Percentiles rank a stretch among this genome's conserved stretches.
These are phyloP conservation scores for Embiotoca jacksoni DNA, from an alignment of 2,113 vertebrate species.

Conservation along the genomic window DNA sequence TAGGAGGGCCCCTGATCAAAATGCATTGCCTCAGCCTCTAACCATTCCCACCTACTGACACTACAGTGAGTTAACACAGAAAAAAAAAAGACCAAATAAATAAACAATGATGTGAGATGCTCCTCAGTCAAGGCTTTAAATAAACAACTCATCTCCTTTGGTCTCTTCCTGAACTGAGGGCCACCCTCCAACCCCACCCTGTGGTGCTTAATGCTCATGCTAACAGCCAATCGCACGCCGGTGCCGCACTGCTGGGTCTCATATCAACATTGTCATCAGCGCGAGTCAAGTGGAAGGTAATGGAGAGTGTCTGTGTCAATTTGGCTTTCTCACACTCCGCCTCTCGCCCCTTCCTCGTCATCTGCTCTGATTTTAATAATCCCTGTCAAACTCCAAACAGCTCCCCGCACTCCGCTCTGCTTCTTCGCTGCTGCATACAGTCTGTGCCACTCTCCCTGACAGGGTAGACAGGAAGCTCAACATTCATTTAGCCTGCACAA, in stretches of 20 bases:
- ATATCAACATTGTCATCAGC: conserved; percentile 89
- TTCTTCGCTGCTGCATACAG: conserved; percentile 64
- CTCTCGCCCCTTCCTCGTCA: conserved; percentile 89
- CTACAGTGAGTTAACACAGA: conserved; percentile 63
- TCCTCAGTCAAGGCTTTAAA: conserved; percentile 78
- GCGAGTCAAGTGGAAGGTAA: conserved; percentile 95
- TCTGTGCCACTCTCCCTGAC: conserved; percentile 87
- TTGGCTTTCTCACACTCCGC: conserved; percentile 91
- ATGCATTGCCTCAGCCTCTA: conserved; percentile 70
- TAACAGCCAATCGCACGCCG: conserved; percentile 86
- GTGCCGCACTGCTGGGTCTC: conserved; percentile 71
- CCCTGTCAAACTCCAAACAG: conserved; percentile 98
- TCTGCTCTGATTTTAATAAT: conserved; percentile 99
- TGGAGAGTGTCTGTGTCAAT: conserved; percentile 98
- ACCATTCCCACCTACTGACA: conserved; percentile 67
- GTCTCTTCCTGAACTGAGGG: conserved; percentile 61
- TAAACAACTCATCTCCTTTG: conserved; percentile 80
- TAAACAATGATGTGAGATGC: conserved; percentile 70
- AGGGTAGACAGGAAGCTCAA: conserved; percentile 97
- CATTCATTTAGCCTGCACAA: conserved; percentile 96
- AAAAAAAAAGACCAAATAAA: conserved; percentile 64
- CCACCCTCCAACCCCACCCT: conserved; percentile 57
- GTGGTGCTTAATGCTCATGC: conserved; percentile 85
- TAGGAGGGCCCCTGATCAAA: conserved; percentile 68
- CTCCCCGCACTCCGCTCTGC: conserved; percentile 82